phyloP scores from a whole-genome alignment of 2,113 vertebrate genomes.

The Oplegnathus fasciatus region DNA sequence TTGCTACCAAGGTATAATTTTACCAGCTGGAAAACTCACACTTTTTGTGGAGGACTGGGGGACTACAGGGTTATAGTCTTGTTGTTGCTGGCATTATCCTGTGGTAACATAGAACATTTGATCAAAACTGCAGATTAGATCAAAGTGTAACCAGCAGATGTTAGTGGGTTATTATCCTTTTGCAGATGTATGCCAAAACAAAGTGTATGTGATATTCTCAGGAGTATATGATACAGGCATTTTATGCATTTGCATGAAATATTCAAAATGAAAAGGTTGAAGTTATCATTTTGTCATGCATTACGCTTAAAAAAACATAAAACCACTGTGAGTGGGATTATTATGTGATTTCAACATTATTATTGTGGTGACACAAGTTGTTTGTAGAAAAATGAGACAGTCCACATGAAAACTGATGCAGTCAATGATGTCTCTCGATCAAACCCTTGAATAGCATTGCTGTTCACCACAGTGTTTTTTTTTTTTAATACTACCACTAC shows the following conservation, averaged over 20 bases:
- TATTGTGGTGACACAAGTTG: background rate
- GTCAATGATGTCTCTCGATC: background rate
- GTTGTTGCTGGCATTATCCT: conserved; percentile 10
- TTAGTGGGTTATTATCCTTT: background rate
- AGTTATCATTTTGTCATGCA: background rate
- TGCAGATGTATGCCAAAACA: background rate
- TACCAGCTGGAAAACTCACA: conserved; percentile 40
- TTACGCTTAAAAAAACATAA: background rate
- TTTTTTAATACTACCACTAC: background rate
- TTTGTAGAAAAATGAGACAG: background rate
- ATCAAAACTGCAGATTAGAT: conserved; percentile 12
- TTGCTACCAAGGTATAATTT: conserved; percentile 41
- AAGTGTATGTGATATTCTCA: background rate
- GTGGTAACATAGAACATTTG: background rate
- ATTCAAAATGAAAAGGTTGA: background rate
- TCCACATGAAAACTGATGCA: background rate
- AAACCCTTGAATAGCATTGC: background rate
- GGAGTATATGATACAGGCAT: background rate
- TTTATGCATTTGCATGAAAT: background rate
- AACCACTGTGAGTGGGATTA: background rate
- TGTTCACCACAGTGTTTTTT: background rate
- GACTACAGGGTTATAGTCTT: background rate
- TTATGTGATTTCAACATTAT: background rate
- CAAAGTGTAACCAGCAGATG: background rate
- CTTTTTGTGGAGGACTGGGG: background rate